phyloP scores from a whole-genome alignment of 2,113 vertebrate genomes.

The Carettochelys insculpta region DNA sequence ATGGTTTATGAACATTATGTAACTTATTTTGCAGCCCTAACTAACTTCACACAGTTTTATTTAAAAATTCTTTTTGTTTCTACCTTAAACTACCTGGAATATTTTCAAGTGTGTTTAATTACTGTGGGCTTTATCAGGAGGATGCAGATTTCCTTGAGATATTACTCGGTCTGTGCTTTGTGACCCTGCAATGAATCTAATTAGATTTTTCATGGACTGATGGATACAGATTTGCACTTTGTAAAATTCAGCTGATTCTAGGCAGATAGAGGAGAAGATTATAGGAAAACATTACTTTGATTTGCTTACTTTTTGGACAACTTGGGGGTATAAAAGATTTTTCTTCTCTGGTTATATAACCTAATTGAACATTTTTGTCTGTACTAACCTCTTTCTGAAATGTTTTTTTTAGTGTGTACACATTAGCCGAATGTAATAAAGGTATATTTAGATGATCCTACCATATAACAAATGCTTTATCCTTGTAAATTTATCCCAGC shows the following conservation, averaged over 20 bases:
- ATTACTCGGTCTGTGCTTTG: constrained; percentile 60
- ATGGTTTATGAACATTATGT: not conserved
- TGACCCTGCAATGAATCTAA: constrained; percentile 65
- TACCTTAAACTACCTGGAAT: no score
- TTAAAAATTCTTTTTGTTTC: constrained; percentile 50
- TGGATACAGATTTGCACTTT: constrained; percentile 57
- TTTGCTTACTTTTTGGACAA: constrained; percentile 41
- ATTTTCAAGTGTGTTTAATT: constrained; percentile 68
- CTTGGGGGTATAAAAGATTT: constrained; percentile 4
- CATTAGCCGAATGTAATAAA: not conserved
- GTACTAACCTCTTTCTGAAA: not conserved
- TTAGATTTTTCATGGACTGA: constrained; percentile 71
- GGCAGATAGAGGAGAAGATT: constrained; percentile 63
- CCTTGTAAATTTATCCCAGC: constrained; percentile 25
- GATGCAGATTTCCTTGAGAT: constrained; percentile 60
- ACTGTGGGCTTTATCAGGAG: constrained; percentile 49
- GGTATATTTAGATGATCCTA: constrained; percentile 6
- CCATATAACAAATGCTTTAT: constrained; percentile 38
- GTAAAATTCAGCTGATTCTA: constrained; percentile 65
- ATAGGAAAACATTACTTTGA: constrained; percentile 53
- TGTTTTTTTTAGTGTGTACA: not conserved
- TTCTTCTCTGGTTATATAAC: constrained; percentile 19
- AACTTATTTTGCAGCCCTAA: not conserved
- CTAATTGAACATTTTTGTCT: not conserved
- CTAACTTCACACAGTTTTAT: constrained; percentile 27